A percentile compares a stretch with the other conserved stretches of the same genome.
Conservation (phyloP, 2,888 invertebrate species). For the Eledone cirrhosa region DNA sequence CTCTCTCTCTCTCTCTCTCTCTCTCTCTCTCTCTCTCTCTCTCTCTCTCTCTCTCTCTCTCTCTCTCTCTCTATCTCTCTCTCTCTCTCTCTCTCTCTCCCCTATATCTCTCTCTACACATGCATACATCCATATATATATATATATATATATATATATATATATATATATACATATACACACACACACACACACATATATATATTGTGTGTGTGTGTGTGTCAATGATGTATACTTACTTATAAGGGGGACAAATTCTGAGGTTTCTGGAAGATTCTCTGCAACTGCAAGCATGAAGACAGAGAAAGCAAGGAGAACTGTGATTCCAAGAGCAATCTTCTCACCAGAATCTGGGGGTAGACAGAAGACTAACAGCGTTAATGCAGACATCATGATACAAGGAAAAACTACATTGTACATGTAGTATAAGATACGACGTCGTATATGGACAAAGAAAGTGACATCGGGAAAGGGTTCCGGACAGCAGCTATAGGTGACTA, state of each 20-base stretch:
- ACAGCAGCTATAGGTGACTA: constrained; percentile 63
- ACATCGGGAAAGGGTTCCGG: constrained; percentile 65
- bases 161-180: constrained; percentile 9
- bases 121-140: background rate
- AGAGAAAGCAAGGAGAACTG: constrained; percentile 71
- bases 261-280: constrained; percentile 72
- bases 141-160: constrained; percentile 5
- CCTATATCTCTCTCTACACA: background rate
- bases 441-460: constrained; percentile 68
- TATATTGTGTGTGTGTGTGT: background rate
- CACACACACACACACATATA: constrained; percentile 15
- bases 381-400: constrained; percentile 74
- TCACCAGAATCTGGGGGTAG: constrained; percentile 71
- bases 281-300: constrained; percentile 72
- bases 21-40: too few relatives aligned
- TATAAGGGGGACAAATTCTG: constrained; percentile 71
- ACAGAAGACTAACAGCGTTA: constrained; percentile 71
- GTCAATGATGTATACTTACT: constrained; percentile 63
- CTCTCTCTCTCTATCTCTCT: too few relatives aligned
- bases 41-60: too few relatives aligned
- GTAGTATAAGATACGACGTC: constrained; percentile 69
- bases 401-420: constrained; percentile 72
- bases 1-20: too few relatives aligned
- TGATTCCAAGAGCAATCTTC: constrained; percentile 72
- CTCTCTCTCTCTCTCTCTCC: too few relatives aligned